Conservation (phyloP, 2,797 vertebrate species). For the Fundulus diaphanus region DNA sequence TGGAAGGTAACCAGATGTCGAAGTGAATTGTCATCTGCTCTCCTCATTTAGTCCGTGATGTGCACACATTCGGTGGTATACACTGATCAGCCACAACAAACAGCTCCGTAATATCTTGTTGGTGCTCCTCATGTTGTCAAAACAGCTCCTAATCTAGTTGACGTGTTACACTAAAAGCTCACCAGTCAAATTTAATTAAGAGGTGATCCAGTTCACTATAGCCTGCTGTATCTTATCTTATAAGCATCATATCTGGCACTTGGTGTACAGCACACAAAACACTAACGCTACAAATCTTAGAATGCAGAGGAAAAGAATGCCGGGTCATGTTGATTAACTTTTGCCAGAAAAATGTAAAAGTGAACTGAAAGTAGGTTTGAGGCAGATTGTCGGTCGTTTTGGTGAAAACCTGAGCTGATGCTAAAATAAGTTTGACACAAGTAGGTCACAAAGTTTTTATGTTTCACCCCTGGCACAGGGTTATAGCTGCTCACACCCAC, state of each 20-base stretch:
- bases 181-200: not conserved
- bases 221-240: not conserved
- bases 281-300: not conserved
- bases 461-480: no score
- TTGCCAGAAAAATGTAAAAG: not conserved
- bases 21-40: conserved; percentile 35
- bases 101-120: no score
- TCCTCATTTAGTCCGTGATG: conserved; percentile 12
- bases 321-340: not conserved
- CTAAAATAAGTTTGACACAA: not conserved
- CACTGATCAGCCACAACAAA: not conserved
- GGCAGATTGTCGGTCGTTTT: not conserved
- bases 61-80: not conserved
- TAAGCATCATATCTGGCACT: not conserved
- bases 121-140: no score
- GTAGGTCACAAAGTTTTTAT: no score
- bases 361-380: not conserved
- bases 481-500: no score
- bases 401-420: not conserved
- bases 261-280: not conserved
- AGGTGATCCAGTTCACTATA: not conserved
- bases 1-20: conserved; percentile 87
- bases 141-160: not conserved
- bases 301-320: not conserved
- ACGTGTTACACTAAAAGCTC: not conserved